Evolutionary conservation across 2,888 invertebrate species (phyloP).

Genomic region (Uropetala carovei): DNA sequence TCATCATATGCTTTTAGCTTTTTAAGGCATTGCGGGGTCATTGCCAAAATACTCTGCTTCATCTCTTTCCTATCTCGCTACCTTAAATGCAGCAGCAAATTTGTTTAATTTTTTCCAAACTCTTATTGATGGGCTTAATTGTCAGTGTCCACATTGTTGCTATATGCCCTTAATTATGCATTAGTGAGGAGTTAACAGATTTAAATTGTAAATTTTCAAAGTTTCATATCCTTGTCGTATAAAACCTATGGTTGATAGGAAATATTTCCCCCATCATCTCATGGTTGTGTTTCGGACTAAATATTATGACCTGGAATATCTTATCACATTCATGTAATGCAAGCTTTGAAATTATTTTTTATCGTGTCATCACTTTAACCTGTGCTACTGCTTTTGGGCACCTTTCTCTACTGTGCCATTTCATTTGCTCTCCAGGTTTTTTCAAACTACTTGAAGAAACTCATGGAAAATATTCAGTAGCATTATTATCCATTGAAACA

Average conservation of each 20-base stretch:
- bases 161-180: neutral
- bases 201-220: neutral
- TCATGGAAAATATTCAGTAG: neutral
- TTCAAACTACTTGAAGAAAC: too few relatives aligned
- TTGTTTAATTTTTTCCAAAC: neutral
- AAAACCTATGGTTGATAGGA: neutral
- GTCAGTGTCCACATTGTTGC: neutral
- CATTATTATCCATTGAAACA: neutral
- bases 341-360: neutral
- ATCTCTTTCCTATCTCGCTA: neutral
- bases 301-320: neutral
- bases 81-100: neutral
- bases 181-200: neutral
- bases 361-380: neutral
- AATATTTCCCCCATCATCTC: neutral
- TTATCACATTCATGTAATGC: neutral
- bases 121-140: neutral
- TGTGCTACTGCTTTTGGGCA: too few relatives aligned
- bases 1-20: neutral
- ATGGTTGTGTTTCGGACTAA: neutral
- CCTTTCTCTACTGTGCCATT: too few relatives aligned
- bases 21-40: neutral
- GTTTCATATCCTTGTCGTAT: neutral
- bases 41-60: neutral
- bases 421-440: too few relatives aligned